Evolutionary conservation across 1,140 invertebrate species (phyloP).

Genomic region (Lutraria rhynchaena): DNA sequence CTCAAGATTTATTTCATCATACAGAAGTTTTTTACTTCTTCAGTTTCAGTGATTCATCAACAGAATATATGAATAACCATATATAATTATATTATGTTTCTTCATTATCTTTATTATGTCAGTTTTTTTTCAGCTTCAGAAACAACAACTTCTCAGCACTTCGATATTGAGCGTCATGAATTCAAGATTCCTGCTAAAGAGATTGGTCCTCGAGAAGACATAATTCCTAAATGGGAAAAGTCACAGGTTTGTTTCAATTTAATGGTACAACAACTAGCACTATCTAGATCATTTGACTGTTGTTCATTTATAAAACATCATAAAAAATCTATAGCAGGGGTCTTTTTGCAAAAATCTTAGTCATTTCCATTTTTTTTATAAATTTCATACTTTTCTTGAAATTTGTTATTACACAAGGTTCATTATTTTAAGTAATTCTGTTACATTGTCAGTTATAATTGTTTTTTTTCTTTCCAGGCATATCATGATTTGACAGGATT

Average conservation of each 20-base stretch:
- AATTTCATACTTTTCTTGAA: background rate
- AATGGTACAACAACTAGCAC: background rate
- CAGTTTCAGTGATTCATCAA: too few relatives aligned
- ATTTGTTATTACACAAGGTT: background rate
- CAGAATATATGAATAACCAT: too few relatives aligned
- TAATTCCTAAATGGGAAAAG: slow-evolving; percentile 57
- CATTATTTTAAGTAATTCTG: background rate
- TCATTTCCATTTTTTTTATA: background rate
- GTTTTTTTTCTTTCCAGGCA: slow-evolving; percentile 21
- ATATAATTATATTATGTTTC: too few relatives aligned
- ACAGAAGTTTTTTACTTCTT: too few relatives aligned
- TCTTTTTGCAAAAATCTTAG: background rate
- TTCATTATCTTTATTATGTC: too few relatives aligned
- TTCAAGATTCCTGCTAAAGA: slow-evolving; percentile 47
- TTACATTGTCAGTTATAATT: background rate
- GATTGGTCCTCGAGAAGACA: slow-evolving; percentile 37
- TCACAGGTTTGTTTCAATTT: slow-evolving; percentile 33
- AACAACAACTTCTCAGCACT: background rate
- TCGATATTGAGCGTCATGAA: slow-evolving; percentile 43
- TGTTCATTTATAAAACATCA: background rate
- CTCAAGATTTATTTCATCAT: too few relatives aligned
- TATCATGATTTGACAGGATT: slow-evolving; percentile 50
- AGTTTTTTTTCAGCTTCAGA: too few relatives aligned
- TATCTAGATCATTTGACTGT: background rate
- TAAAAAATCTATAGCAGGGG: background rate